These are phyloP conservation scores for Leptosomus discolor DNA, from an alignment of 2,113 vertebrate species.

Conservation along the genomic window DNA sequence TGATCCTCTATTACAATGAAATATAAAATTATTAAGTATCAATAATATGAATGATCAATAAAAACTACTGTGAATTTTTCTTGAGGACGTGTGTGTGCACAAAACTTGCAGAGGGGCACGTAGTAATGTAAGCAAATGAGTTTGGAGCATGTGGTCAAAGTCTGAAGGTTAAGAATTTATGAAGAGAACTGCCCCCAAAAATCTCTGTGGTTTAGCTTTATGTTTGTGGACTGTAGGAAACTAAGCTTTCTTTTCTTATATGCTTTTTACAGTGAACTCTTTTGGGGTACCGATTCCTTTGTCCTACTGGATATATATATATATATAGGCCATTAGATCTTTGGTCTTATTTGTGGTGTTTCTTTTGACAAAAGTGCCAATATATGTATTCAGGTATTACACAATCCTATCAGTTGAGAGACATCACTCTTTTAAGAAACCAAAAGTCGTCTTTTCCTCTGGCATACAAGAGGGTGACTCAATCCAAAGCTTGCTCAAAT, in stretches of 20 bases:
- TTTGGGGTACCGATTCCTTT: neutral
- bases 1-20: neutral
- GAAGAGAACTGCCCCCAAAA: neutral
- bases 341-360: neutral
- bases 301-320: too few relatives aligned
- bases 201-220: neutral
- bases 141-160: neutral
- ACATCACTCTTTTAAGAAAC: neutral
- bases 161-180: rapidly evolving
- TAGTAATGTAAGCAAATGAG: neutral
- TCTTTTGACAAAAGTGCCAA: neutral
- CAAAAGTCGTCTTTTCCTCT: neutral
- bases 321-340: neutral
- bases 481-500: neutral
- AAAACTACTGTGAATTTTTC: neutral
- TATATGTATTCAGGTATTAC: neutral
- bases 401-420: neutral
- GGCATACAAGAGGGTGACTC: neutral
- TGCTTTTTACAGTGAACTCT: neutral
- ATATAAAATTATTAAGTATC: neutral
- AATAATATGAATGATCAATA: neutral
- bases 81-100: neutral
- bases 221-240: neutral
- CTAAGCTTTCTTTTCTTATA: neutral
- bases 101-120: neutral